These are phyloP conservation scores for Drosophila ohnishii DNA, from an alignment of 1,140 invertebrate species.

Conservation along the genomic window DNA sequence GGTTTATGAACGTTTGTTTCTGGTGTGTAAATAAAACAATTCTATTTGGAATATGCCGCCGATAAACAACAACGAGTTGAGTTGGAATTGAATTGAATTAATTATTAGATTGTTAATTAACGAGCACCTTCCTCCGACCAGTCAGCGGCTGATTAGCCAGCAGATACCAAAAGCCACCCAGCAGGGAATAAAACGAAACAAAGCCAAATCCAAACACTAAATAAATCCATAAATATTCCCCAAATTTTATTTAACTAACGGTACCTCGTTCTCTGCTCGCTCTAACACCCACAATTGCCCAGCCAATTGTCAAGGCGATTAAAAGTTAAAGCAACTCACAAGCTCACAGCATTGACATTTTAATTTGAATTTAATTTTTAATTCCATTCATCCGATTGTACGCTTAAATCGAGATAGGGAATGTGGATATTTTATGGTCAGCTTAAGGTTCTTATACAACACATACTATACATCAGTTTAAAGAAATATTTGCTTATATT, in stretches of 20 bases:
- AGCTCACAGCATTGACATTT: slow-evolving; percentile 36
- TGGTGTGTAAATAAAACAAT: slow-evolving; percentile 50
- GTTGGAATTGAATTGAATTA: slow-evolving; percentile 48
- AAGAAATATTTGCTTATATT: no score
- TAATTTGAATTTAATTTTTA: slow-evolving; percentile 53
- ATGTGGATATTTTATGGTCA: neutral
- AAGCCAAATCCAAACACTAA: slow-evolving; percentile 11
- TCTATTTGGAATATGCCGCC: slow-evolving; percentile 54
- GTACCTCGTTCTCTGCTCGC: slow-evolving; percentile 2
- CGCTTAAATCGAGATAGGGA: slow-evolving; percentile 10
- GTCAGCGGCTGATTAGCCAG: slow-evolving; percentile 45
- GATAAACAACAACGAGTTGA: slow-evolving; percentile 53
- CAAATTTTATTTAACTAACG: slow-evolving; percentile 35
- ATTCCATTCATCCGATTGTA: slow-evolving; percentile 27
- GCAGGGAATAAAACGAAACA: slow-evolving; percentile 8
- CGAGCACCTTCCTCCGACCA: slow-evolving; percentile 11
- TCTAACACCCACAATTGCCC: slow-evolving; percentile 9
- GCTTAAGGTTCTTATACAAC: neutral
- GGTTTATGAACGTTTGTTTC: slow-evolving; percentile 30
- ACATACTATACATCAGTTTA: neutral
- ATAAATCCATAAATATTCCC: slow-evolving; percentile 36
- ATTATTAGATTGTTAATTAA: slow-evolving; percentile 66
- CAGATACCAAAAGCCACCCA: slow-evolving; percentile 26
- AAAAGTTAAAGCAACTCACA: slow-evolving; percentile 24
- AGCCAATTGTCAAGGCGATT: slow-evolving; percentile 41